Base-by-base conservation (phyloP, 2,797 vertebrate genomes). In the Danio tinwini region DNA sequence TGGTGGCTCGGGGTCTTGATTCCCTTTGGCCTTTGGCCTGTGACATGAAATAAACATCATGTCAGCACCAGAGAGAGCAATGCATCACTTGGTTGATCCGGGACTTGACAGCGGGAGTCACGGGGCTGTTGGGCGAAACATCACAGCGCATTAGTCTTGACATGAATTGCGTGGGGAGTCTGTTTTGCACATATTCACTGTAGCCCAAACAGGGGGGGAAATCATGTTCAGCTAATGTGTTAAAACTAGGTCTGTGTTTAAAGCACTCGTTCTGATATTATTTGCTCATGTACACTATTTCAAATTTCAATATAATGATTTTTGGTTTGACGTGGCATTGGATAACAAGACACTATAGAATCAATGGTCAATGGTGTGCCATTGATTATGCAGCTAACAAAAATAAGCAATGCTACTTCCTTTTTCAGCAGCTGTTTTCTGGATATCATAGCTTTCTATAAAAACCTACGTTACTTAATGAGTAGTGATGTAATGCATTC, bases 1-100 rank as follows among this genome's bases (percentile, higher is more conserved):
- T 55, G 67, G 21, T 71, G 62, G 61, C 47, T 67, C 7, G 2
- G 12, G 59, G 72, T 47, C n/a, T 67, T 61, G 42, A 16, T 75
- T 82, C 11, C 55, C 17, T 82, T 82, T 78, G 87, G 90, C 87
- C 88, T 87, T 85, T n/a, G 85, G 80, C 87, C 85, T 77, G 21
- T 63, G 81, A 89, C 83, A 83, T 81, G 37, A n/a, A 81, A 82
- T 83, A 73, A 87, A 85, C 64, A 84, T 71, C 74, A 76, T 87
- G 89, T 90, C 90, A 90, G 82, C 87, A 85, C n/a, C 44, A 77
- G 80, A 81, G 83, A 82, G 85, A 79, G 84, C 87, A 86, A 91
- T 76, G 86, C 91, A 61, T 84, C 83, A 88, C 90, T 86, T 87
- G 67, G 65, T 68, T 40, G 77, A 80, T 80, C 59, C 74, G 10